phyloP scores from a whole-genome alignment of 23 tunicate species.

The Ciona savignyi region DNA sequence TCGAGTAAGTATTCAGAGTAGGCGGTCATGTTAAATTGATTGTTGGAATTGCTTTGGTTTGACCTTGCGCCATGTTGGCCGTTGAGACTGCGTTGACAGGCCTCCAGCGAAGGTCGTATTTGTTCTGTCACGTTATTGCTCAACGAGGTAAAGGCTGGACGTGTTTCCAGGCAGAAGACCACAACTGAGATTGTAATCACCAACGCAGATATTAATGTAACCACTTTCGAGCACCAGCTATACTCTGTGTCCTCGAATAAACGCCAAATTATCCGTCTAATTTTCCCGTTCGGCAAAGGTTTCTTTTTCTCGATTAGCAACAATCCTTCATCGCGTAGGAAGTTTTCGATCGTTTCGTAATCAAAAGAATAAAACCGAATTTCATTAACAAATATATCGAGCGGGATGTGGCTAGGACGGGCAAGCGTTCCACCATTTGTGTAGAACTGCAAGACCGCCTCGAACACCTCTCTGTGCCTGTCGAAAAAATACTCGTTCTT shows the following conservation, averaged over 20 bases:
- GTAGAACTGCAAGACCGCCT: constrained; percentile 53
- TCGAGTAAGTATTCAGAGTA: background rate
- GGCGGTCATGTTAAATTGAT: background rate
- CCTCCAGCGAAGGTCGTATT: constrained; percentile 30
- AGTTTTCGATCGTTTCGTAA: constrained; percentile 49
- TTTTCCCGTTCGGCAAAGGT: constrained; percentile 38
- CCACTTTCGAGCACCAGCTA: constrained; percentile 24
- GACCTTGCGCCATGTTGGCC: background rate
- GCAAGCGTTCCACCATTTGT: constrained; percentile 38
- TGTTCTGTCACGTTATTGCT: constrained; percentile 20
- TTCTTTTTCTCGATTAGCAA: constrained; percentile 33
- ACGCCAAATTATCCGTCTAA: constrained; percentile 55
- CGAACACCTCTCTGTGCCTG: constrained; percentile 78
- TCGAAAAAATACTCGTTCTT: constrained; percentile 80
- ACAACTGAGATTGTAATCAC: constrained; percentile 80
- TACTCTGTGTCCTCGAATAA: constrained; percentile 82
- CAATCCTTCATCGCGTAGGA: constrained; percentile 69
- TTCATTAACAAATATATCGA: constrained; percentile 94
- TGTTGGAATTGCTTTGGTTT: background rate
- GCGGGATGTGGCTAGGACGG: constrained; percentile 90
- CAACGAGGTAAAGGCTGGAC: constrained; percentile 49
- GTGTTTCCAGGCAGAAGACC: constrained; percentile 92
- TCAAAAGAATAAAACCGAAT: constrained; percentile 62
- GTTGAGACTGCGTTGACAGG: constrained; percentile 17
- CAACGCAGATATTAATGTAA: constrained; percentile 71